Evolutionary conservation across 2,888 invertebrate species (phyloP), one percentile per base, ranked within the genome.

Genomic region (Autographa pulchrina): DNA sequence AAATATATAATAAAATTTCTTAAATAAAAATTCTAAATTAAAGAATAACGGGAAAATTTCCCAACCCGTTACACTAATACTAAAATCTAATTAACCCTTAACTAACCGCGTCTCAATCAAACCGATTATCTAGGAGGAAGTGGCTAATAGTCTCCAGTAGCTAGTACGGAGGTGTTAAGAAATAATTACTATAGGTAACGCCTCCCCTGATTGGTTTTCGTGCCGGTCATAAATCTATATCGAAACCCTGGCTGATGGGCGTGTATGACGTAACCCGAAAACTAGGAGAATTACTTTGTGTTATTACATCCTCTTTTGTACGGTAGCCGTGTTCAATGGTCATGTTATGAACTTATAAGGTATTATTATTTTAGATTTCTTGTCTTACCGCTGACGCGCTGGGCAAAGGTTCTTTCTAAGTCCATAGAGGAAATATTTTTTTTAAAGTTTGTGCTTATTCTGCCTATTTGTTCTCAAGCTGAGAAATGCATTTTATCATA

Each of bases 121-220:
- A 90, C 74, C 88, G 88, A 92, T 86, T 85, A 72, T 71, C 72
- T 74, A 65, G 85, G 83, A 92, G 93, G 92, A 92, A 92, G 91
- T 91, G 85, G 85, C 88, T 92, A 92, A 92, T 91, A 85, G 81
- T 82, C 89, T 92, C 91, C 95, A 86, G 95, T 94, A 95, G 94
- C 93, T 72, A 85, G 90, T 91, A 91, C 89, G 91, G 92, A 93
- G 92, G 93, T 92, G 94, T 94, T 94, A 95, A 92, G 94, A 95
- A 96, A 95, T 96, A 94, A 96, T 96, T 94, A 95, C 92, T 82
- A 82, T 86, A 71, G 86, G 92, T 90, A 90, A 92, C 95, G 94
- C 95, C 95, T 89, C 87, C 83, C 84, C 89, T 93, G 95, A 95
- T 96, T 95, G 95, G 89, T 93, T 95, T 95, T 94, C 90, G 94